Conservation (phyloP, 2,113 vertebrate genomes). For the Formicarius rufipectus region DNA sequence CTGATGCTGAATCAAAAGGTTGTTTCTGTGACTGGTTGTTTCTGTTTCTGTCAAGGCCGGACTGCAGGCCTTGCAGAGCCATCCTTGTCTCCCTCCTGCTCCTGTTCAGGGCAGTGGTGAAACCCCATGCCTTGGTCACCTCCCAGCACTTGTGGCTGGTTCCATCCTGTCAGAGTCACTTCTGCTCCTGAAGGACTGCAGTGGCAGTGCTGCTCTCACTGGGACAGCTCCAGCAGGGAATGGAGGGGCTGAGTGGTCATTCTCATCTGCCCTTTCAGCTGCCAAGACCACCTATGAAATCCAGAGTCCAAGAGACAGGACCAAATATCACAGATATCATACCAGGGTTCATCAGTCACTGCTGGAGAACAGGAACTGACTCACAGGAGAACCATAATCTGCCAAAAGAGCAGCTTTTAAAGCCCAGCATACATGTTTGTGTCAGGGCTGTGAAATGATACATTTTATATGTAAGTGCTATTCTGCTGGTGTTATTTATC, state of each 20-base stretch:
- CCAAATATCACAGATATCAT: conserved; percentile 9
- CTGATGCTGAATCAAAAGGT: background rate
- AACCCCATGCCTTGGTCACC: fast-evolving
- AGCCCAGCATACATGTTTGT: conserved; percentile 3
- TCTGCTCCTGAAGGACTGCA: background rate
- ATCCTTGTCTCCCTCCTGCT: background rate
- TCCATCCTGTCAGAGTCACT: background rate
- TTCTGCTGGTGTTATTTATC: background rate
- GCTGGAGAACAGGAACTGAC: conserved; percentile 14
- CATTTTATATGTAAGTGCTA: background rate
- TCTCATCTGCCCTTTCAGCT: background rate
- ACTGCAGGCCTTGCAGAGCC: background rate
- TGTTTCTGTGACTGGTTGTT: fast-evolving
- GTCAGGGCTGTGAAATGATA: conserved; percentile 10
- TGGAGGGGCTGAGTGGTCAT: background rate
- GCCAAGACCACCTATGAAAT: conserved; percentile 33
- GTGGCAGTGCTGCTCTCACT: background rate
- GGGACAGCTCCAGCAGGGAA: background rate
- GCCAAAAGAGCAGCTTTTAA: conserved; percentile 44
- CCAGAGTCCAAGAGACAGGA: background rate
- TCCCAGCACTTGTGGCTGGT: background rate
- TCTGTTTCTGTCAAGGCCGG: too few species aligned
- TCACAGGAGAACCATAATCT: background rate
- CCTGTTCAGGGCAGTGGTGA: background rate
- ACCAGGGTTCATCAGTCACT: background rate